Evolutionary conservation across 2,888 invertebrate genomes (phyloP), one percentile per base, ranked within the genome.

Genomic region (Rapana venosa): DNA sequence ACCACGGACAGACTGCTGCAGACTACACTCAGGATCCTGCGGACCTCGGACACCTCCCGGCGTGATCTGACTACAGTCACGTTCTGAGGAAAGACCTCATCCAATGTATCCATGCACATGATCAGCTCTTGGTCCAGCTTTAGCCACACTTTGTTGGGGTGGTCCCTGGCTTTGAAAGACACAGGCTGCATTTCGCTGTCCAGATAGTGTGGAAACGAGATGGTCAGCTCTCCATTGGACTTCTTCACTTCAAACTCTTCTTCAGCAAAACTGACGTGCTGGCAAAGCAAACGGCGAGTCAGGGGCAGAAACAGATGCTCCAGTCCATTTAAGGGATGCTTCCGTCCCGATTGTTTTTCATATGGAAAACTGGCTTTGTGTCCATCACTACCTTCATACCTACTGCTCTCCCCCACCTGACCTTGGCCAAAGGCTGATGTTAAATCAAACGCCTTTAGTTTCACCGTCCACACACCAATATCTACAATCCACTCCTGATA

Each of bases 1-100:
- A 90, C 32, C 32, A 92, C 22, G 4, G 92, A 92, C 8, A 92
- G 11, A n/a, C 32, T 79, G 26, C 88, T 85, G 84, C 90, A 91
- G 17, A 90, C 77, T 0, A 90, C 36, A 32, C 66, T 87, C 87
- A 87, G 30, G 26, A 70, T 13, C 87, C 32, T 4, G 26, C 30
- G 84, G 30, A 20, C 30, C 58, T 11, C 13, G 84, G 84, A 56
- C 20, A 6, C 58, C 20, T 15, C 58, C 26, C 30, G 8, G 30
- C 2, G n/a, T 26, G 30, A n/a, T 17, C 17, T 58, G 58, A 30
- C 36, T 1, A 85, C 58, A 0, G 87, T 87, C 8, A 87, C 87
- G 87, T 87, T 87, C 13, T 32, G 35, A 35, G 66, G 87, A 56
- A 87, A 87, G n/a, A 87, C 36, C 15, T 61, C 70, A 26, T 13